Percentiles rank a stretch among this genome's conserved stretches.
These are phyloP conservation scores for Anoura caudifer DNA, from an alignment of 2,113 vertebrate genomes.

Conservation along the genomic window DNA sequence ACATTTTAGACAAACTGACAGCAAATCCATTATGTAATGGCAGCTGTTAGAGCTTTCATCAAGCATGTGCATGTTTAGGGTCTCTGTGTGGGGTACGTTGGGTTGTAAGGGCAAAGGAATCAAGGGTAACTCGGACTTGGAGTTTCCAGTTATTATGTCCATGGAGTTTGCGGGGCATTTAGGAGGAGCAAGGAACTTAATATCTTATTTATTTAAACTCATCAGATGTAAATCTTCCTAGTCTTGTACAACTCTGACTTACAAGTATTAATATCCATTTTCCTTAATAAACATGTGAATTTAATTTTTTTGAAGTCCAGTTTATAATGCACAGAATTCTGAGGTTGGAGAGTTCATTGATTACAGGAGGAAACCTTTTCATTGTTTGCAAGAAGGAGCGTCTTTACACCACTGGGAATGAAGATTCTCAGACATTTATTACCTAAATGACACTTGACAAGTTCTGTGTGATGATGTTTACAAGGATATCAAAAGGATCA, in stretches of 20 bases:
- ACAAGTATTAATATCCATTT: not conserved
- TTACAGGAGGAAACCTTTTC: not conserved
- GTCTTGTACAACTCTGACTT: not conserved
- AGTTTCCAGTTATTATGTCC: not conserved
- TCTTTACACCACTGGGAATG: not conserved
- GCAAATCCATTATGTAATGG: not conserved
- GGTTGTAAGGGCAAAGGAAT: not conserved
- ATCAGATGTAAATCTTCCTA: not conserved
- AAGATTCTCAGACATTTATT: not conserved
- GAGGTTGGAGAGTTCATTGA: not conserved
- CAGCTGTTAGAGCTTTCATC: conserved; percentile 3
- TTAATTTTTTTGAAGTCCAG: not conserved
- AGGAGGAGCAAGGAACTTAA: not conserved
- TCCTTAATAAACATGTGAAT: not conserved
- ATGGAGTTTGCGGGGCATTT: not conserved
- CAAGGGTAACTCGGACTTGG: not conserved
- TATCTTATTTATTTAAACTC: not conserved
- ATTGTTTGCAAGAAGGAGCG: not conserved
- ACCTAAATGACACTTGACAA: not conserved
- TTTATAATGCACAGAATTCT: not conserved
- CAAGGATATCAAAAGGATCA: not conserved
- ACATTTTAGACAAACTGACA: not conserved
- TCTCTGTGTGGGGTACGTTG: not conserved
- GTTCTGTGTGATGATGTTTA: not conserved
- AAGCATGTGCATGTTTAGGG: not conserved